Conservation (phyloP, 2,888 invertebrate species). For the Drosophila acutilabella region DNA sequence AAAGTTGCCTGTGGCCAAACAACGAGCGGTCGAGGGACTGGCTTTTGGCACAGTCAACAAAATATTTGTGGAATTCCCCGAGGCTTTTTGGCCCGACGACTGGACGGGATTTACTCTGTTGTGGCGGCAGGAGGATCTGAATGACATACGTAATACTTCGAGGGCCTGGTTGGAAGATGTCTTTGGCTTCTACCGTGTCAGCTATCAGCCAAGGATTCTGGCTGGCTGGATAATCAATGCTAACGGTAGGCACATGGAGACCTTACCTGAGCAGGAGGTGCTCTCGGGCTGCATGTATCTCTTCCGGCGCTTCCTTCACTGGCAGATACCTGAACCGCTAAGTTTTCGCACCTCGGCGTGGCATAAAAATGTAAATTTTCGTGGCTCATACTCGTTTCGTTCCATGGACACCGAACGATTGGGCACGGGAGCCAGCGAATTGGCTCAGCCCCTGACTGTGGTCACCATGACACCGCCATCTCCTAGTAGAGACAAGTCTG, state of each 20-base stretch:
- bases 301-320: constrained; percentile 82
- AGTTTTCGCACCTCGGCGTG: constrained; percentile 87
- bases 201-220: constrained; percentile 88
- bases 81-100: constrained; percentile 87
- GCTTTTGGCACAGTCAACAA: constrained; percentile 88
- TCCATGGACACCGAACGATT: constrained; percentile 87
- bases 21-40: constrained; percentile 86
- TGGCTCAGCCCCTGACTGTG: constrained; percentile 85
- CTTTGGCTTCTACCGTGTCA: constrained; percentile 89
- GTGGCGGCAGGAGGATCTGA: constrained; percentile 87
- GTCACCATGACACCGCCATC: constrained; percentile 85
- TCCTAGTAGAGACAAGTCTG: constrained; percentile 43
- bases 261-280: constrained; percentile 86
- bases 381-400: constrained; percentile 89
- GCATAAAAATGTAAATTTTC: constrained; percentile 87
- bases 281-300: constrained; percentile 82
- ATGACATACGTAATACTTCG: constrained; percentile 77
- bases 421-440: constrained; percentile 86
- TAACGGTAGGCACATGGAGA: constrained; percentile 88
- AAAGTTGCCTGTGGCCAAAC: constrained; percentile 85
- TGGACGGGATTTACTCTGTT: constrained; percentile 87
- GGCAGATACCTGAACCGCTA: constrained; percentile 81
- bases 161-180: constrained; percentile 88
- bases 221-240: constrained; percentile 90
- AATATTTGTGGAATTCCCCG: constrained; percentile 87